Percentiles rank a stretch among this genome's conserved stretches.
phyloP scores from a whole-genome alignment of 2,797 vertebrate genomes.

The Crotalus adamanteus region DNA sequence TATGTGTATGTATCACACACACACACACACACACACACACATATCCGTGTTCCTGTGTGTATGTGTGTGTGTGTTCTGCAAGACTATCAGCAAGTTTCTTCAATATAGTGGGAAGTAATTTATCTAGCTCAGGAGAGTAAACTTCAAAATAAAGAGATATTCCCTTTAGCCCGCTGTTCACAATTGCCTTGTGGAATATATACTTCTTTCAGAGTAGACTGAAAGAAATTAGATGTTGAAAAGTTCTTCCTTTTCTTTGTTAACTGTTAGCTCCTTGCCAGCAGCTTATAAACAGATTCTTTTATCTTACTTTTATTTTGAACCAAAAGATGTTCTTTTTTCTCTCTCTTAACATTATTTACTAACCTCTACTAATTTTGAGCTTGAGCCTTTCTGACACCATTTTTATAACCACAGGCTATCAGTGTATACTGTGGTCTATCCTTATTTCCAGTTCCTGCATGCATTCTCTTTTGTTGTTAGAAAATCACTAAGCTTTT shows the following conservation, averaged over 20 bases:
- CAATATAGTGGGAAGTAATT: not conserved
- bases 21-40: not conserved
- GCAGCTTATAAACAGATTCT: constrained; percentile 41
- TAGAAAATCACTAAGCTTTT: not conserved
- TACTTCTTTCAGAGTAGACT: constrained; percentile 44
- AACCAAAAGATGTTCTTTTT: constrained; percentile 33
- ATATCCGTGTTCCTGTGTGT: not conserved
- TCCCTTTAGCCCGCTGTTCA: constrained; percentile 23
- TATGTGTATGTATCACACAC: not conserved
- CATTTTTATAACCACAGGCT: constrained; percentile 30
- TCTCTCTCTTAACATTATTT: constrained; percentile 58
- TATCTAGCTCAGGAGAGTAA: not conserved
- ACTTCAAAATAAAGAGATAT: not conserved
- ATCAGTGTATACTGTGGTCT: not conserved
- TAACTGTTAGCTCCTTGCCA: constrained; percentile 53
- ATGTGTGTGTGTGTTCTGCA: not conserved
- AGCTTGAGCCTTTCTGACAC: constrained; percentile 22
- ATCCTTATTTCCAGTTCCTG: not conserved
- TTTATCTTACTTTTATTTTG: constrained; percentile 43
- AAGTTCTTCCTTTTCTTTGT: constrained; percentile 36
- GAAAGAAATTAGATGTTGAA: constrained; percentile 40
- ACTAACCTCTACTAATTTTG: constrained; percentile 57
- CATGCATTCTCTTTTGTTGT: not conserved
- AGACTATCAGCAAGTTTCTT: not conserved
- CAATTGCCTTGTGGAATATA: constrained; percentile 26